Conservation (phyloP, 2,797 vertebrate species). For the Rhyacichthys aspro region DNA sequence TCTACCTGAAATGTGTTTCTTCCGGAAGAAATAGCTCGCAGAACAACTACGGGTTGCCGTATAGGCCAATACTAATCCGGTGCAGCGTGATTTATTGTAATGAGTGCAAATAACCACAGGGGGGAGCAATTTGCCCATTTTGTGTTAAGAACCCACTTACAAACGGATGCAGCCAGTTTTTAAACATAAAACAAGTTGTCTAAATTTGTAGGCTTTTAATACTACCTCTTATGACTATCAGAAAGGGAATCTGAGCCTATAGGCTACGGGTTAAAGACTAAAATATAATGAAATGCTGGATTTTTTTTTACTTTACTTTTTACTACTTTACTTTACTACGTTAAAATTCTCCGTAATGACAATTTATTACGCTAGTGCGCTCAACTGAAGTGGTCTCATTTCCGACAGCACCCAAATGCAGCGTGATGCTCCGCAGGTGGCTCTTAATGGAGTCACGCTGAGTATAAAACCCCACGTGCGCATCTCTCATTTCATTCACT, state of each 20-base stretch:
- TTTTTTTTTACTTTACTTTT: no score
- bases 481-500: rapidly evolving
- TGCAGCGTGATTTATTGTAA: conserved; percentile 2
- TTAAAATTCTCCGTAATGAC: no score
- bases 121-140: conserved; percentile 5
- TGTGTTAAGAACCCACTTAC: background rate
- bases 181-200: no score
- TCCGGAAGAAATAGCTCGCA: conserved; percentile 57
- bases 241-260: no score
- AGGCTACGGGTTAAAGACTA: no score
- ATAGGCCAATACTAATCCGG: conserved; percentile 7
- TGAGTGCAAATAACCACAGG: background rate
- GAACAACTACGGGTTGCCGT: conserved; percentile 59
- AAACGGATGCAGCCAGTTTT: no score
- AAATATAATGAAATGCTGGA: no score
- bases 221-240: no score
- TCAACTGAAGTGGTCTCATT: background rate
- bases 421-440: conserved; percentile 13
- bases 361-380: no score
- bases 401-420: conserved; percentile 20
- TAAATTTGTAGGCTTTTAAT: no score
- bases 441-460: conserved; percentile 38
- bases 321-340: no score
- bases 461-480: conserved; percentile 35
- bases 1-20: conserved; percentile 27